A percentile compares a stretch with the other conserved stretches of the same genome.
These are phyloP conservation scores for Lasiurus borealis DNA, from an alignment of 2,113 vertebrate genomes.

Conservation along the genomic window DNA sequence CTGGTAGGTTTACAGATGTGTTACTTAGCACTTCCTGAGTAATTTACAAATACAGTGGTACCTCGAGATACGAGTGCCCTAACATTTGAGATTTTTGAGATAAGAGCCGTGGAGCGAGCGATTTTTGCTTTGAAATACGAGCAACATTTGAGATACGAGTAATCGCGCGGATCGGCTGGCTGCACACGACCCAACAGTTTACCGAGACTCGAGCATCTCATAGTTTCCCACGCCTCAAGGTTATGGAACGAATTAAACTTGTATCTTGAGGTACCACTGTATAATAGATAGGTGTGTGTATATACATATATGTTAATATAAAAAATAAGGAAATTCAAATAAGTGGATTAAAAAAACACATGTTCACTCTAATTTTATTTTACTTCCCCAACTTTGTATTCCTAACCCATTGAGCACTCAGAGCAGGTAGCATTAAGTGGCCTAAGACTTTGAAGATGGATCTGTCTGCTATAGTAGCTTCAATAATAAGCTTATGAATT, in stretches of 20 bases:
- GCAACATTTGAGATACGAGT: too few relatives aligned
- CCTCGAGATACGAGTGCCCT: too few relatives aligned
- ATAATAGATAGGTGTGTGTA: neutral
- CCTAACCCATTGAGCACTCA: constrained; percentile 29
- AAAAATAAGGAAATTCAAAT: constrained; percentile 58
- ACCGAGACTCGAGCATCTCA: too few relatives aligned
- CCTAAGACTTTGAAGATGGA: constrained; percentile 63
- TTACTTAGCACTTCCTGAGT: constrained; percentile 31
- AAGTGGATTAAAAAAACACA: constrained; percentile 19
- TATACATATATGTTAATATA: neutral
- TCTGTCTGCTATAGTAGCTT: constrained; percentile 35
- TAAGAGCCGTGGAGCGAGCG: too few relatives aligned
- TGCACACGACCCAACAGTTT: too few relatives aligned
- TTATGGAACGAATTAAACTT: too few relatives aligned
- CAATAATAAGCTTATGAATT: constrained; percentile 57
- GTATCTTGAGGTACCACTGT: too few relatives aligned
- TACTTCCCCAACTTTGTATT: neutral
- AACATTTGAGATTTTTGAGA: too few relatives aligned
- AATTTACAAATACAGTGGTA: neutral
- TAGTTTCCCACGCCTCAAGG: too few relatives aligned
- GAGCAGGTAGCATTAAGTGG: constrained; percentile 39
- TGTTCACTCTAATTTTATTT: neutral
- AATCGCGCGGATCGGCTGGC: too few relatives aligned
- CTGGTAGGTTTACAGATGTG: constrained; percentile 28
- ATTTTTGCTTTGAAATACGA: too few relatives aligned